Conservation (phyloP, 2,113 vertebrate genomes). For the Nansenia antarctica region DNA sequence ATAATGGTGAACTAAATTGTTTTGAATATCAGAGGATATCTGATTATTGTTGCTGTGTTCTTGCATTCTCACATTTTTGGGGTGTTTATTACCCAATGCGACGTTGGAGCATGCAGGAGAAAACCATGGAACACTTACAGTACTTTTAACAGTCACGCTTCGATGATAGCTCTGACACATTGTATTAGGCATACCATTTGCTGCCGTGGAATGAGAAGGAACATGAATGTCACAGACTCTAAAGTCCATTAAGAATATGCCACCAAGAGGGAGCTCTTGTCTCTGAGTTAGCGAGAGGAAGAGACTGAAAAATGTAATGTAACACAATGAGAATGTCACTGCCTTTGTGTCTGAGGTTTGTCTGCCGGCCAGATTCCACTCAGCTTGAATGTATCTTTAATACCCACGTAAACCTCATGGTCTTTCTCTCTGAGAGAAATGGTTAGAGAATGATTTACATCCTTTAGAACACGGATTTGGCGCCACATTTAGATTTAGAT, state of each 20-base stretch:
- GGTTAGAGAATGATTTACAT: neutral
- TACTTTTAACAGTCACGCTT: constrained; percentile 23
- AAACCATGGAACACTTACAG: constrained; percentile 5
- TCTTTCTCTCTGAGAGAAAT: neutral
- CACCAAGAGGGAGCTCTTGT: constrained; percentile 1
- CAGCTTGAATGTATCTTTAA: neutral
- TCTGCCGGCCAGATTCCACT: neutral
- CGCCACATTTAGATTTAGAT: too few relatives aligned
- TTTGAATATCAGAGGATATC: too few relatives aligned
- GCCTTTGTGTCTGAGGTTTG: neutral
- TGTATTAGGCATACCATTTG: constrained; percentile 25
- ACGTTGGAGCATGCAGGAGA: neutral
- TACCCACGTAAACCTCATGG: neutral
- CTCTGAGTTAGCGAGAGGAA: neutral
- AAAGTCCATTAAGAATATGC: constrained; percentile 3
- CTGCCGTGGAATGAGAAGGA: constrained; percentile 32
- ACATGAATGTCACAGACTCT: constrained; percentile 12
- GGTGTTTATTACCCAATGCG: constrained; percentile 4
- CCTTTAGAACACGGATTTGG: neutral
- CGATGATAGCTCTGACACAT: constrained; percentile 13
- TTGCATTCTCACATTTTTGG: neutral
- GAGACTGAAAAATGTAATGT: neutral
- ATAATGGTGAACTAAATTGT: too few relatives aligned
- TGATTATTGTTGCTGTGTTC: neutral
- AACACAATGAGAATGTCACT: neutral